Base-by-base conservation (phyloP, 2,888 invertebrate species). In the Drosophila tripunctata region DNA sequence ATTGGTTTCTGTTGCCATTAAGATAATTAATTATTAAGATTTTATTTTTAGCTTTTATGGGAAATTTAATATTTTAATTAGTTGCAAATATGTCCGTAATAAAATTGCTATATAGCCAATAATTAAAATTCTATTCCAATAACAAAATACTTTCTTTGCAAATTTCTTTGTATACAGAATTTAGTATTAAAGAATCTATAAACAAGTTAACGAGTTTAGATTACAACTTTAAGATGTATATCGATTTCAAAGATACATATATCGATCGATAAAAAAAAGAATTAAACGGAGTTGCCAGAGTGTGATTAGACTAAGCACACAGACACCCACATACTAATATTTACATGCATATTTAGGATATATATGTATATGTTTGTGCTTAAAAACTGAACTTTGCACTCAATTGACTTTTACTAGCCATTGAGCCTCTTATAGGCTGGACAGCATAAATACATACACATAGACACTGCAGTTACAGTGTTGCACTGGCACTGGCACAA, bases 401-500 rank as follows among this genome's bases (percentile, higher is more conserved):
- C 5, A 36, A 24, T 48, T 36, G 48, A 36, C 15, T 24, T 35
- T 15, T 48, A 48, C 35, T 48, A 33, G 22, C 22, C 47, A 24
- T n/a, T 24, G 35, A 35, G 44, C 15, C 22, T 24, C 17, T 48
- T 36, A 50, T 50, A 50, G 36, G 48, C 36, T 36, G 48, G 36
- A 48, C 48, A 24, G 4, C 14, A 22, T 48, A 8, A 19, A 7
- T n/a, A 17, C 38, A n/a, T 14, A 22, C 7, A 8, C 38, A 31
- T 14, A 40, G n/a, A 19, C 21, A 33, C 19, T 24, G 43, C 43
- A 44, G 7, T 6, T 60, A 45, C 38, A 21, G n/a, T 22, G 33
- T 35, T 50, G 56, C 35, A 51, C 64, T 57, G 51, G 50, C 27
- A 17, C 54, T 36, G 33, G n/a, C n/a, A 14, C 68, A 85, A 81